Evolutionary conservation across 2,888 invertebrate genomes (phyloP).

Genomic region (Pristionchus mayeri): DNA sequence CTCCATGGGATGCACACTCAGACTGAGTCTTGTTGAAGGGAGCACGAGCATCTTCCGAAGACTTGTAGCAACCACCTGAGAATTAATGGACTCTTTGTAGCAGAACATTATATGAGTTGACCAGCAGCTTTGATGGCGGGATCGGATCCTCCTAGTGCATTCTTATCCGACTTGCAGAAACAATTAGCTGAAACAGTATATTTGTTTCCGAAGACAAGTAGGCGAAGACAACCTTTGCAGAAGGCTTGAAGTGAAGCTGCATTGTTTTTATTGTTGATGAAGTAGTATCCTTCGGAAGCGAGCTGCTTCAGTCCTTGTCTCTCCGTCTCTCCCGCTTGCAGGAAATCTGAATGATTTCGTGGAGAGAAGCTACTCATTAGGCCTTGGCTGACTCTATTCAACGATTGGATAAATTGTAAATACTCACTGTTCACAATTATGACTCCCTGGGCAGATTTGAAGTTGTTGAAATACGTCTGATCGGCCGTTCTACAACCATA

Average conservation of each 20-base stretch:
- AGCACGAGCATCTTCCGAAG: neutral
- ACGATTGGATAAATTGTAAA: no score
- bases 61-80: neutral
- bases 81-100: no score
- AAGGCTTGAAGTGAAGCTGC: neutral
- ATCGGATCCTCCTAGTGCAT: neutral
- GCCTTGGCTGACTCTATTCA: no score
- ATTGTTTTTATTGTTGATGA: neutral
- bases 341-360: neutral
- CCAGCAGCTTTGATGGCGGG: neutral
- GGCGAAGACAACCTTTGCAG: neutral
- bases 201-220: neutral
- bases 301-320: neutral
- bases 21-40: neutral
- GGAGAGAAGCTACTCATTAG: no score
- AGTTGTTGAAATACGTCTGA: no score
- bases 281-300: neutral
- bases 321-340: neutral
- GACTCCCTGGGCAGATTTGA: no score
- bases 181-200: neutral
- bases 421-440: no score
- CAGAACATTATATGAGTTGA: neutral
- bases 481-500: no score
- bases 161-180: neutral
- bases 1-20: neutral